A percentile compares a stretch with the other conserved stretches of the same genome.
Evolutionary conservation across 92 coral and sea anemone genomes (phyloP).

Genomic region (Palythoa grandiflora): DNA sequence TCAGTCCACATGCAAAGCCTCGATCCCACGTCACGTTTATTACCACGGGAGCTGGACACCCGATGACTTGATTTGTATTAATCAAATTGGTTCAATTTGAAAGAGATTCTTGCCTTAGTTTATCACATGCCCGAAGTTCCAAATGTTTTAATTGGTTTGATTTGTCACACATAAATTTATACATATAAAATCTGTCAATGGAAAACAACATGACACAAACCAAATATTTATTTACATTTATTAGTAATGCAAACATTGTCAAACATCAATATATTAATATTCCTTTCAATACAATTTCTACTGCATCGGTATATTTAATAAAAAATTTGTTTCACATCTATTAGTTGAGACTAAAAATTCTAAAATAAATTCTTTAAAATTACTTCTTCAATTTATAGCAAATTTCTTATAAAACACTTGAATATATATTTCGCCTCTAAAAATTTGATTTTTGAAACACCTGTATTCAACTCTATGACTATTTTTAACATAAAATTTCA

Average conservation of each 20-base stretch:
- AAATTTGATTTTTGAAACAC: neutral
- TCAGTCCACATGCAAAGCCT: too few relatives aligned
- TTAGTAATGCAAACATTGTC: neutral
- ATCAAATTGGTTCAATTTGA: too few relatives aligned
- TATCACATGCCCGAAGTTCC: too few relatives aligned
- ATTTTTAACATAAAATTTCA: neutral
- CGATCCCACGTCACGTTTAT: too few relatives aligned
- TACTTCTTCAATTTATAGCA: neutral
- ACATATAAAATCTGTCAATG: too few relatives aligned
- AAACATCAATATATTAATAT: slow-evolving; percentile 7
- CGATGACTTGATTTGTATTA: too few relatives aligned
- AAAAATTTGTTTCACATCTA: neutral
- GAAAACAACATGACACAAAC: neutral
- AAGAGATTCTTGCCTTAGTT: too few relatives aligned
- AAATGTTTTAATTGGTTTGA: too few relatives aligned
- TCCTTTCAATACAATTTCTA: slow-evolving; percentile 1
- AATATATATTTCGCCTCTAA: neutral
- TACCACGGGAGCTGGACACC: too few relatives aligned
- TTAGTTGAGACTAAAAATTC: neutral
- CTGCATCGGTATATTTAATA: neutral
- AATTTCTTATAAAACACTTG: neutral
- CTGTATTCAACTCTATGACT: too few relatives aligned
- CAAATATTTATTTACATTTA: slow-evolving; percentile 32
- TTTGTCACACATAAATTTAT: too few relatives aligned
- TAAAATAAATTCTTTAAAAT: slow-evolving; percentile 6